A percentile compares a stretch with the other conserved stretches of the same genome.
Evolutionary conservation across 1,140 invertebrate genomes (phyloP).

Genomic region (Panulirus ornatus): DNA sequence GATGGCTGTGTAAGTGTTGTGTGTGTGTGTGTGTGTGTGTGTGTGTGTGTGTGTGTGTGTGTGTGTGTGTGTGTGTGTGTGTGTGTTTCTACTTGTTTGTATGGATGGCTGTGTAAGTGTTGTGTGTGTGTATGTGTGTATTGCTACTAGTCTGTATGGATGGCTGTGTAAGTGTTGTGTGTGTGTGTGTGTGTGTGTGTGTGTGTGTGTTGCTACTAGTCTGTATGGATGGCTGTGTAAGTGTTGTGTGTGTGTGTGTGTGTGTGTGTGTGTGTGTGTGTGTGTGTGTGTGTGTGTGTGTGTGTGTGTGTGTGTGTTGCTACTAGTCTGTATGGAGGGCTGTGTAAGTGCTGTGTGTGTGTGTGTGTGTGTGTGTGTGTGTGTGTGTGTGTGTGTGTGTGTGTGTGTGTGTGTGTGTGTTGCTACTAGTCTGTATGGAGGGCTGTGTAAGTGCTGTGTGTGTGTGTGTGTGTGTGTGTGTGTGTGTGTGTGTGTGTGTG

Average conservation of each 20-base stretch:
- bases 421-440: too few species aligned
- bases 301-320: too few species aligned
- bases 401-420: too few species aligned
- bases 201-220: not conserved
- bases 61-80: not conserved
- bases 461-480: not conserved
- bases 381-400: too few species aligned
- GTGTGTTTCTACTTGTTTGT: constrained; percentile 27
- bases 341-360: too few species aligned
- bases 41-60: constrained; percentile 32
- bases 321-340: too few species aligned
- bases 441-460: not conserved
- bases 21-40: constrained; percentile 45
- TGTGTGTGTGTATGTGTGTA: not conserved
- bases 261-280: too few species aligned
- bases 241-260: not conserved
- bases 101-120: not conserved
- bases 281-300: too few species aligned
- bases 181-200: too few species aligned
- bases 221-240: not conserved
- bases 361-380: too few species aligned
- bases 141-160: too few species aligned
- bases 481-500: too few species aligned
- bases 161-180: not conserved
- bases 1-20: constrained; percentile 24